Evolutionary conservation across 37 sponge, comb jelly and placozoan species (phyloP), one percentile per base, ranked within the genome.

Genomic region (Eunapius fragilis): DNA sequence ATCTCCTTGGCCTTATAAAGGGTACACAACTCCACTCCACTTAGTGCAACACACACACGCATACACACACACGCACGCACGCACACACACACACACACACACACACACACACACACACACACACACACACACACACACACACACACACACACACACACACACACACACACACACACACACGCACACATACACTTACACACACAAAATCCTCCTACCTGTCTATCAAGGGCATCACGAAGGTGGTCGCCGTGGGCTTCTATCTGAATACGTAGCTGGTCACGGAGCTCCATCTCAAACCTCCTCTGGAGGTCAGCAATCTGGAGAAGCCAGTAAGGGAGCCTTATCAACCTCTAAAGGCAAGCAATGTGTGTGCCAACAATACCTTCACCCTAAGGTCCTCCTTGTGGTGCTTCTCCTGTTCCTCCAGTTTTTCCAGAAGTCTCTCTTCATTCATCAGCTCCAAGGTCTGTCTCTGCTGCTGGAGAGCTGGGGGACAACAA

Each of bases 261-360:
- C 84, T 95, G 90, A 1, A 84, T 34, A 4, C 58, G 80, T 25
- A 95, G 68, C 74, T 95, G 87, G 30, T 94, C 91, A 31, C 82
- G 76, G 69, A 94, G 67, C 47, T 85, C 77, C 0, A 37, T 37
- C 72, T 91, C 84, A 80, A 80, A 83, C 22, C 45, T 48, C 4
- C 19, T 73, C 23, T 74, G 67, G 24, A 83, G 17, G 45, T 85
- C 86, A 58, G 37, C 36, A 31, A 47, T 77, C 88, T 87, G 69
- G 41, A 9, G 3, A 6, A 6, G 41, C 3, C 6, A 41, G 41
- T 3, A 41, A 41, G 6, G 6, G 41, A 9, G 6, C 41, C n/a
- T n/a, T n/a, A n/a, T 9, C 41, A 41, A 41, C 3, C 6, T 6
- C 41, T 6, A 9, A 3, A 41, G 41, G 6, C 6, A 41, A 3